Conservation (phyloP, 2,888 invertebrate genomes). For the Pelosia muscerda region DNA sequence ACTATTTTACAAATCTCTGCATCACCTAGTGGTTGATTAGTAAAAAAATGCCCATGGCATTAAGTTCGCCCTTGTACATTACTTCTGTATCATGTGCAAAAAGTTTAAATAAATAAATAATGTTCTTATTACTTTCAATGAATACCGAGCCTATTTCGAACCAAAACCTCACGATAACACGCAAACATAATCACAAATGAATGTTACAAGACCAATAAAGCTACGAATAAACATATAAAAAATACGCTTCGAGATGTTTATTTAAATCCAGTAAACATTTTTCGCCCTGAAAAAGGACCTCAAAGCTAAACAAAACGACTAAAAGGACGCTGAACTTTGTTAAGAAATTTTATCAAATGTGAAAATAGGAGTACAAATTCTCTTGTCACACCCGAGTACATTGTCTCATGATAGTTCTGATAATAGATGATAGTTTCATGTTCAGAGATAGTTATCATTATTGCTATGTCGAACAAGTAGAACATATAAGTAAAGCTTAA, state of each 20-base stretch:
- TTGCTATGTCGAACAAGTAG: constrained; percentile 37
- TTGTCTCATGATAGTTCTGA: too few species aligned
- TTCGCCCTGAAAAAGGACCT: constrained; percentile 29
- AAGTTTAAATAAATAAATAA: too few species aligned
- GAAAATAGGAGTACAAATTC: constrained; percentile 10
- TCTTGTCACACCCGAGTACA: not conserved
- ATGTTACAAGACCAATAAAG: not conserved
- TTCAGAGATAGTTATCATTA: not conserved
- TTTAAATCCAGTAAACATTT: constrained; percentile 30
- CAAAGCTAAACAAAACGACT: constrained; percentile 25
- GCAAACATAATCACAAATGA: not conserved
- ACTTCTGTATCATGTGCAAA: too few species aligned
- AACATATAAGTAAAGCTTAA: constrained; percentile 13
- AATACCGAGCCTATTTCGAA: not conserved
- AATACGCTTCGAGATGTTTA: constrained; percentile 19
- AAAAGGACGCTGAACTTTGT: constrained; percentile 18
- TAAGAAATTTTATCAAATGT: constrained; percentile 2
- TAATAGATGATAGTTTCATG: constrained; percentile 4
- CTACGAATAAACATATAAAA: not conserved
- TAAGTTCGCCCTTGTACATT: too few species aligned
- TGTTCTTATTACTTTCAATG: not conserved
- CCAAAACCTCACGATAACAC: not conserved
- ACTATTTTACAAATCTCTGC: too few species aligned
- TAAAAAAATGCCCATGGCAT: too few species aligned
- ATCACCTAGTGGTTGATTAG: too few species aligned